Conservation (phyloP, 2,888 invertebrate species). For the Phengaris alcon region DNA sequence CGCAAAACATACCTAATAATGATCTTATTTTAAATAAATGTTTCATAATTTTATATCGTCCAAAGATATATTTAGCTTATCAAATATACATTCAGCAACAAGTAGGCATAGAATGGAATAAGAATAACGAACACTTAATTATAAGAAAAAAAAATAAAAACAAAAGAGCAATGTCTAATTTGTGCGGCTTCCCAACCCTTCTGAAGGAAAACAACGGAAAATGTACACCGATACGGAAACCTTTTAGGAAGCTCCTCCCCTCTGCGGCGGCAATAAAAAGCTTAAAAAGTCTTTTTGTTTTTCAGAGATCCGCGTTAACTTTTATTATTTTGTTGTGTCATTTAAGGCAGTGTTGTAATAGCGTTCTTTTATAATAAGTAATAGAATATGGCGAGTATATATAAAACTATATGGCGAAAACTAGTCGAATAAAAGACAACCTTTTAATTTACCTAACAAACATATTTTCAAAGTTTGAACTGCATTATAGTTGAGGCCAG, state of each 20-base stretch:
- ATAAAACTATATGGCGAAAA: too few species aligned
- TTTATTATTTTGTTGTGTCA: background rate
- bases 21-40: too few species aligned
- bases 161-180: slow-evolving; percentile 42
- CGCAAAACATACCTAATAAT: too few species aligned
- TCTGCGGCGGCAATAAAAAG: slow-evolving; percentile 52
- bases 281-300: slow-evolving; percentile 48
- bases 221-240: slow-evolving; percentile 66
- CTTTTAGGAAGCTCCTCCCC: slow-evolving; percentile 73
- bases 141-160: slow-evolving; percentile 30
- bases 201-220: slow-evolving; percentile 50
- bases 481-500: background rate
- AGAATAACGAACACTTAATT: slow-evolving; percentile 15
- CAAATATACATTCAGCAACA: background rate
- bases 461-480: too few species aligned
- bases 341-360: too few species aligned
- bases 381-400: too few species aligned
- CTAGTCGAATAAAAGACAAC: too few species aligned
- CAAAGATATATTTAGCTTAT: too few species aligned
- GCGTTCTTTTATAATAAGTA: too few species aligned
- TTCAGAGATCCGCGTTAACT: slow-evolving; percentile 16
- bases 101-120: background rate
- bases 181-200: slow-evolving; percentile 70
- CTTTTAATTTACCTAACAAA: too few species aligned
- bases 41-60: too few species aligned